Conservation (phyloP, 1,140 invertebrate species). For the Caenorhabditis elegans region DNA sequence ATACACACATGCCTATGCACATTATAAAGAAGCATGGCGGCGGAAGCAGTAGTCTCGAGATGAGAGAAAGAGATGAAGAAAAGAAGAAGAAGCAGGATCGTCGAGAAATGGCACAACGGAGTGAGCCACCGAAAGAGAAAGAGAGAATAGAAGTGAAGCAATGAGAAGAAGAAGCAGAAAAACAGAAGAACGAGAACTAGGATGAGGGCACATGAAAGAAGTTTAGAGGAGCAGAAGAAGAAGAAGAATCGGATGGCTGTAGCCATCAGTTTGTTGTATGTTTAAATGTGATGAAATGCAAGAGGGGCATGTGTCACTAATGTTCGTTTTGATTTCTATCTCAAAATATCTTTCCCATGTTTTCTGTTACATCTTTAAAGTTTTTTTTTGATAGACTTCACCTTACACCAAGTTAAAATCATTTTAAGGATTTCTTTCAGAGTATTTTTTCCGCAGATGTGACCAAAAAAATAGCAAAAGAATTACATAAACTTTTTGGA, state of each 20-base stretch:
- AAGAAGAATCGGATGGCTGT: background rate
- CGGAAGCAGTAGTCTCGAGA: slow-evolving; percentile 22
- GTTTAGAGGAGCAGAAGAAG: background rate
- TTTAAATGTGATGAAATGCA: slow-evolving; percentile 19
- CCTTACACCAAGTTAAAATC: too few species aligned
- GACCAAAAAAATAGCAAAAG: too few species aligned
- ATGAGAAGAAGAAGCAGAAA: slow-evolving; percentile 16
- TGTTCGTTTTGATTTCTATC: background rate
- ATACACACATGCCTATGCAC: slow-evolving; percentile 25
- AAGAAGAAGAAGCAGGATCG: slow-evolving; percentile 18
- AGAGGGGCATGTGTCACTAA: background rate
- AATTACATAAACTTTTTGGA: too few species aligned
- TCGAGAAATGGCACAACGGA: background rate
- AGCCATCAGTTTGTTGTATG: slow-evolving; percentile 6
- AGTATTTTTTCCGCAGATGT: too few species aligned
- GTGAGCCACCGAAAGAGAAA: background rate
- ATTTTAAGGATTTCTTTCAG: too few species aligned
- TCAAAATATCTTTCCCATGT: background rate
- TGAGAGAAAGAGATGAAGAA: slow-evolving; percentile 24
- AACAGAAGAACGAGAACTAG: background rate
- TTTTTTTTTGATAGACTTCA: too few species aligned
- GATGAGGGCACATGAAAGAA: background rate
- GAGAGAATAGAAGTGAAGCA: background rate
- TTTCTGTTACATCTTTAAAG: background rate
- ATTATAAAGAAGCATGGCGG: slow-evolving; percentile 33